A percentile compares a stretch with the other conserved stretches of the same genome.
phyloP scores from a whole-genome alignment of 2,113 vertebrate species.

The Coryphaenoides rupestris region DNA sequence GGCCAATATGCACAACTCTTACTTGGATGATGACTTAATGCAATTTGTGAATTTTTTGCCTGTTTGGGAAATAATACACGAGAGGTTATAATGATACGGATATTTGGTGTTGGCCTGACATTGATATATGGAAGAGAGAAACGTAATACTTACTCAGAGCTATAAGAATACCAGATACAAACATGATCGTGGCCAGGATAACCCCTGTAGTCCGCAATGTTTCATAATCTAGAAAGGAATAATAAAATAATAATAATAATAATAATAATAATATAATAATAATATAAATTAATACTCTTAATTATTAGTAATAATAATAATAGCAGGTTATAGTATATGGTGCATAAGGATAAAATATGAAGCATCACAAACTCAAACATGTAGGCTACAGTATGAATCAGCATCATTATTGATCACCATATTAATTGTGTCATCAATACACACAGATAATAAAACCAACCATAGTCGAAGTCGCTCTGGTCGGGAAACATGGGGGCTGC shows the following conservation, averaged over 20 bases:
- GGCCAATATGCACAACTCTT: slow-evolving; percentile 59
- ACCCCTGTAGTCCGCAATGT: slow-evolving; percentile 83
- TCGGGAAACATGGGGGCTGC: slow-evolving; percentile 59
- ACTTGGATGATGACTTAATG: slow-evolving; percentile 75
- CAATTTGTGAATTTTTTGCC: slow-evolving; percentile 81
- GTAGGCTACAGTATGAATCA: background rate
- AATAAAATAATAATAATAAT: slow-evolving; percentile 15
- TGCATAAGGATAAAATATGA: background rate
- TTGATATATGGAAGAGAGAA: background rate
- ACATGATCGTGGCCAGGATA: slow-evolving; percentile 82
- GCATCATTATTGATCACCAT: background rate
- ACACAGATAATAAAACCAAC: slow-evolving; percentile 47
- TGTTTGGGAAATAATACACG: slow-evolving; percentile 67
- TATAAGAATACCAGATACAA: slow-evolving; percentile 83
- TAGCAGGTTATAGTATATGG: too few relatives aligned
- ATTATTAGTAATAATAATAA: too few relatives aligned
- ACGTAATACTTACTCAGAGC: slow-evolving; percentile 78
- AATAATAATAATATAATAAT: slow-evolving; percentile 18
- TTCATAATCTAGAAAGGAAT: slow-evolving; percentile 78
- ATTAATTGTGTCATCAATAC: background rate
- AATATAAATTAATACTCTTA: too few relatives aligned
- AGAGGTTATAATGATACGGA: slow-evolving; percentile 36
- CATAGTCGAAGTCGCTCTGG: slow-evolving; percentile 73
- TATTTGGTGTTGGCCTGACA: slow-evolving; percentile 9
- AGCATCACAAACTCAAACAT: background rate